Conservation (phyloP, 2,113 vertebrate species). For the Malurus elegans region DNA sequence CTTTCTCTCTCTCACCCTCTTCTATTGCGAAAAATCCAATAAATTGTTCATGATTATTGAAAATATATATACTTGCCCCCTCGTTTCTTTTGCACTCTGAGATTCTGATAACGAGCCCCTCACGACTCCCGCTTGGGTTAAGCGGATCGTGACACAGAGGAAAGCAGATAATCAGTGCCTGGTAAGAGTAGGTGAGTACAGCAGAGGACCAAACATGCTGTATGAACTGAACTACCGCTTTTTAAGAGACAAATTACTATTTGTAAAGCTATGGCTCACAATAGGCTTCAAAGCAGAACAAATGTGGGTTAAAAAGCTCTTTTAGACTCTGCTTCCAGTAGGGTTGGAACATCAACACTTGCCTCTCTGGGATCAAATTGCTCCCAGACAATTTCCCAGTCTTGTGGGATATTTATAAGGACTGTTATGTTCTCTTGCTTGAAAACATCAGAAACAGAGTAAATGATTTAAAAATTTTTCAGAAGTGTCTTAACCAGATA, state of each 20-base stretch:
- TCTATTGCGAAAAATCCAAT: no score
- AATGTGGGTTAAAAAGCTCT: neutral
- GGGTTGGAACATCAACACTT: neutral
- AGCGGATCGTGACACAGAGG: no score
- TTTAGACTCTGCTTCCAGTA: neutral
- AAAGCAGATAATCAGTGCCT: neutral
- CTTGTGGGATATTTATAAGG: neutral
- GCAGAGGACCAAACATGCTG: neutral
- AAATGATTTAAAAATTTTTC: neutral
- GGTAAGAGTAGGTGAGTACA: neutral
- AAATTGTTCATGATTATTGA: no score
- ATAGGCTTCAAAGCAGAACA: neutral
- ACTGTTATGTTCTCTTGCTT: neutral
- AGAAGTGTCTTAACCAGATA: neutral
- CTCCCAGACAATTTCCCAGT: neutral
- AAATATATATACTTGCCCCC: no score
- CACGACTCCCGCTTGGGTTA: no score
- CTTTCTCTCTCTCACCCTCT: no score
- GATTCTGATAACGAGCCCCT: no score
- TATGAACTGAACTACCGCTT: neutral
- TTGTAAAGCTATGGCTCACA: neutral
- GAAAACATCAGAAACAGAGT: neutral
- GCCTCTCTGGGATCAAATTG: neutral
- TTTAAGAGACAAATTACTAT: neutral
- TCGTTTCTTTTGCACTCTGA: no score